Base-by-base conservation (phyloP, 2,113 vertebrate species). In the Gulo gulo region DNA sequence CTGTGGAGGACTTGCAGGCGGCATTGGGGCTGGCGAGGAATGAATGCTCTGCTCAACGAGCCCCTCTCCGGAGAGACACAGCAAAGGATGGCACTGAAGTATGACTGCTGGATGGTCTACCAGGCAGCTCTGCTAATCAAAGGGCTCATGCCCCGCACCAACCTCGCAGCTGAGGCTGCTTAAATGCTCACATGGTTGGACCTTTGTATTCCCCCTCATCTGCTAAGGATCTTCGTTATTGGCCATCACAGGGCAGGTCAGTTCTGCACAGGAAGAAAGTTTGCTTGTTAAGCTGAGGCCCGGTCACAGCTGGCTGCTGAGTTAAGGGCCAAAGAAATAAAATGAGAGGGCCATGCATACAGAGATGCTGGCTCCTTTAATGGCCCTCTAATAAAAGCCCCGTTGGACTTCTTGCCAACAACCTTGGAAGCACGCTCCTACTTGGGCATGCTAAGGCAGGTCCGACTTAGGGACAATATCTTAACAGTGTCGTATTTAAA, bases 51-150 rank as follows among this genome's bases (percentile, higher is more conserved):
- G 57, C 39, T 59, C 86, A 61, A 11, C 21, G 47, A 78, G 11
- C 42, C 24, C 31, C 21, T 65, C 34, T 20, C 63, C 80, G 31
- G 67, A 39, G 39, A 81, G 14, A 50, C 9, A 45, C 7, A 29
- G 26, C 11, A 16, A 52, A 11, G 8, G 24, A 34, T 4, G 31
- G 67, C 26, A n/a, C 39, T 5, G 34, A 61, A 23, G 4, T 23
- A 42, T 42, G 21, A 67, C 18, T 3, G 4, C 31, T 76, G 91
- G 21, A 7, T 3, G 3, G 15, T 9, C 0, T 0, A 23, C 59
- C 71, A 93, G 6, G 71, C 1, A 20, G 12, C 59, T 63, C 52
- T 83, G 3, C 11, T 34, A 57, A 84, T 24, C 0, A 34, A 55
- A 31, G 50, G 31, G 23, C 18, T 59, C 26, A 13, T 1, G 3